Conservation (phyloP, 2,888 invertebrate species). For the Xylophagus ater region DNA sequence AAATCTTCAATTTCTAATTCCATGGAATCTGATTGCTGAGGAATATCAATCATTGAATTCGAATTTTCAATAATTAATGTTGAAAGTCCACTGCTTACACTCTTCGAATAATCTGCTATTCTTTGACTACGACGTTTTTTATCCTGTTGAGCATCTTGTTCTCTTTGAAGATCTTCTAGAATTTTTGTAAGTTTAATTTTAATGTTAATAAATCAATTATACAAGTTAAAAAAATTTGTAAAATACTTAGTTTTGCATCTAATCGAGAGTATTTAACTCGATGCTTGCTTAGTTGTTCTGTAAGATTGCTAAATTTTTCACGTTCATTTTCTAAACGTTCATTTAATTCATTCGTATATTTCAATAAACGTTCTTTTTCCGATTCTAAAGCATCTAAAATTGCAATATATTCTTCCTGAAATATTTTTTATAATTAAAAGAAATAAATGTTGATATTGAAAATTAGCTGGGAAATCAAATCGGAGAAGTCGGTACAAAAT, state of each 20-base stretch:
- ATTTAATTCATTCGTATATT: constrained; percentile 24
- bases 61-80: constrained; percentile 32
- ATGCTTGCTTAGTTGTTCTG: constrained; percentile 28
- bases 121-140: constrained; percentile 32
- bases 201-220: background rate
- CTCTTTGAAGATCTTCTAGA: constrained; percentile 29
- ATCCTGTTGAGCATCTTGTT: constrained; percentile 27
- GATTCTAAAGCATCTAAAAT: constrained; percentile 31
- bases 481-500: no score
- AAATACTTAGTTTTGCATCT: constrained; percentile 29
- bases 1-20: constrained; percentile 21
- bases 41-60: constrained; percentile 14
- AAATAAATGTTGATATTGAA: background rate
- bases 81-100: constrained; percentile 19
- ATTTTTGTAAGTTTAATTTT: no score
- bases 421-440: background rate
- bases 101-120: constrained; percentile 30
- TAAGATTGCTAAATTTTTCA: constrained; percentile 21
- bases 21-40: constrained; percentile 1
- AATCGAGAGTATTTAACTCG: constrained; percentile 29
- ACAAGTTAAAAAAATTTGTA: background rate
- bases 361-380: constrained; percentile 30
- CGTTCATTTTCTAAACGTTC: constrained; percentile 28
- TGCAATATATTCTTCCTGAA: constrained; percentile 33
- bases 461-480: no score